Evolutionary conservation across 2,113 vertebrate genomes (phyloP), one percentile per base, ranked within the genome.

Genomic region (Tachysurus vachellii): DNA sequence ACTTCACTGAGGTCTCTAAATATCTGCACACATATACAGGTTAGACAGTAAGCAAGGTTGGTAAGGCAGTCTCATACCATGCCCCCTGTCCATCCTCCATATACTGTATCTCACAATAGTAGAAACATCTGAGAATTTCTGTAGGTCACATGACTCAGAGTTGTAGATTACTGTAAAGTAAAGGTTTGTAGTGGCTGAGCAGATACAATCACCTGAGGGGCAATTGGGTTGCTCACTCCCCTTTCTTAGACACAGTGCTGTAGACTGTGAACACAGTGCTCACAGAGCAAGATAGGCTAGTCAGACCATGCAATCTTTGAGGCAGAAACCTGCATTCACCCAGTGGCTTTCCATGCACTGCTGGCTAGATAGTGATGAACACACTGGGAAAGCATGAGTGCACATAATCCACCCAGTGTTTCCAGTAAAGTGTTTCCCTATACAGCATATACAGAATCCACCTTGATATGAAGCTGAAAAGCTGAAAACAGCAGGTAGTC

Each of bases 221-320:
- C 19, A 23, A 10, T 11, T 13, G 23, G 11, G 17, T 11, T 80
- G n/a, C 53, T 19, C 53, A 56, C n/a, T 59, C 17, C 28, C 8
- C 36, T 80, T 36, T 5, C 19, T 80, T 5, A 61, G 42, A 80
- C 23, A 42, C 31, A 61, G 28, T 1, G 11, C 56, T 59, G 19
- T 42, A 80, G 77, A 28, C 28, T 36, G 36, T 36, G 36, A 1
- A 36, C 23, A 42, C 31, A 80, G 28, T 1, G 11, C 56, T 59
- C 9, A 59, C 9, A 57, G 5, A 59, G 53, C 31, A 57, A 57
- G 47, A 9, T 84, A 64, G 36, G 64, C 64, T 28, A 70, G 2
- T 70, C 64, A 84, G 64, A 31, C 82, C 50, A 71, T 53, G 19
- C 64, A 54, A 84, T 70, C 50, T 31, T 57, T 10, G 21, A 84